Evolutionary conservation across 2,888 invertebrate genomes (phyloP).

Genomic region (Rhingia campestris): DNA sequence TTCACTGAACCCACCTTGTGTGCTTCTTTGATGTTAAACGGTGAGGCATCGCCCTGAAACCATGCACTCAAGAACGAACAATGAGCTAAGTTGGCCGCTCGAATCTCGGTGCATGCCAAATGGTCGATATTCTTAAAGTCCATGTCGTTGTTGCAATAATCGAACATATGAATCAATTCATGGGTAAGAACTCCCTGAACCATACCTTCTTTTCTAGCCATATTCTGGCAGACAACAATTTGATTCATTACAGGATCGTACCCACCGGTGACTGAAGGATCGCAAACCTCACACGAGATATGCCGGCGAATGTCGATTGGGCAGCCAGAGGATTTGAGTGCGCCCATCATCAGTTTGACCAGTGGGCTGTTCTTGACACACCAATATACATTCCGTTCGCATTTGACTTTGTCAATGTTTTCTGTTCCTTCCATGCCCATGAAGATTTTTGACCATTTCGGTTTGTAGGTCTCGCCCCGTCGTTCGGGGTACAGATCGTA

Average conservation of each 20-base stretch:
- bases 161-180: constrained; percentile 98
- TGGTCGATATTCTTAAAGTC: constrained; percentile 96
- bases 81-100: constrained; percentile 96
- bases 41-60: constrained; percentile 87
- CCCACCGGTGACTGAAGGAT: constrained; percentile 92
- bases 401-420: constrained; percentile 88
- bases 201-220: constrained; percentile 86
- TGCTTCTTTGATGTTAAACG: constrained; percentile 87
- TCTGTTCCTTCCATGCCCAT: constrained; percentile 88
- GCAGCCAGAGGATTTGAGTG: constrained; percentile 86
- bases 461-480: constrained; percentile 85
- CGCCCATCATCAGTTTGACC: constrained; percentile 93
- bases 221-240: constrained; percentile 95
- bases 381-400: constrained; percentile 90
- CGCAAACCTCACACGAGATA: constrained; percentile 96
- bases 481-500: constrained; percentile 93
- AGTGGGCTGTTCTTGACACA: constrained; percentile 91
- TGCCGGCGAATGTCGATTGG: constrained; percentile 93
- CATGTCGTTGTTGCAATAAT: constrained; percentile 93
- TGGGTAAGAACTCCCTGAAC: constrained; percentile 93
- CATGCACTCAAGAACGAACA: constrained; percentile 94
- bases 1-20: constrained; percentile 86
- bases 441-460: constrained; percentile 84
- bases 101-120: constrained; percentile 96
- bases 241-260: constrained; percentile 84